Percentiles rank a stretch among this genome's conserved stretches.
Conservation (phyloP, 2,113 vertebrate species). For the Callospermophilus lateralis region DNA sequence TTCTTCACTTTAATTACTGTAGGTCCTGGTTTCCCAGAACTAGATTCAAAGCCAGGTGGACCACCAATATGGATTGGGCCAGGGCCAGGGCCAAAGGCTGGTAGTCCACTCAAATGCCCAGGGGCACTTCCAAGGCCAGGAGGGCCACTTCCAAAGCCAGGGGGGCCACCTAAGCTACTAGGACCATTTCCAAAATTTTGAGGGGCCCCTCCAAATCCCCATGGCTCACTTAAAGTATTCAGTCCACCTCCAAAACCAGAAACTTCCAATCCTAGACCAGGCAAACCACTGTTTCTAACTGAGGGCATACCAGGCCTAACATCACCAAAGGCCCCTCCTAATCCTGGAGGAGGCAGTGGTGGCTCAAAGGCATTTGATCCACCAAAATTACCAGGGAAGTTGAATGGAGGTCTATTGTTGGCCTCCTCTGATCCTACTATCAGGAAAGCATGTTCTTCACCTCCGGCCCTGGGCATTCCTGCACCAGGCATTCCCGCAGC, state of each 20-base stretch:
- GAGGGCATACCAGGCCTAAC: constrained; percentile 89
- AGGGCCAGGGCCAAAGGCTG: constrained; percentile 89
- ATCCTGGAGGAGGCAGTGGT: constrained; percentile 93
- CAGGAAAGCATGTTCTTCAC: constrained; percentile 95
- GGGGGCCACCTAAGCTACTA: constrained; percentile 88
- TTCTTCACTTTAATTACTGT: constrained; percentile 98
- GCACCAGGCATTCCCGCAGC: not conserved
- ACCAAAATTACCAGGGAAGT: constrained; percentile 91
- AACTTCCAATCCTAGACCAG: constrained; percentile 92
- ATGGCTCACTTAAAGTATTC: constrained; percentile 89
- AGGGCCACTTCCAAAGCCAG: constrained; percentile 93
- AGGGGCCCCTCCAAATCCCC: constrained; percentile 91
- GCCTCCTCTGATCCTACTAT: constrained; percentile 92
- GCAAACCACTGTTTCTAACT: constrained; percentile 92
- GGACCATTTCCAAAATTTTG: constrained; percentile 94
- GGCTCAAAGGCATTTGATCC: constrained; percentile 94
- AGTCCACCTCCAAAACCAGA: constrained; percentile 92
- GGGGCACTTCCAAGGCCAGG: constrained; percentile 89
- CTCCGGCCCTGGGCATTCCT: constrained; percentile 79
- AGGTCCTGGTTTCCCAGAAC: constrained; percentile 93
- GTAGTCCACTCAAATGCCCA: constrained; percentile 89
- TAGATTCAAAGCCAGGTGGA: constrained; percentile 91
- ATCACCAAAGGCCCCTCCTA: constrained; percentile 94
- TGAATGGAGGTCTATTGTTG: constrained; percentile 94
- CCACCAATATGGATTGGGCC: constrained; percentile 90